phyloP scores from a whole-genome alignment of 1,140 invertebrate species.

The Atta texana region DNA sequence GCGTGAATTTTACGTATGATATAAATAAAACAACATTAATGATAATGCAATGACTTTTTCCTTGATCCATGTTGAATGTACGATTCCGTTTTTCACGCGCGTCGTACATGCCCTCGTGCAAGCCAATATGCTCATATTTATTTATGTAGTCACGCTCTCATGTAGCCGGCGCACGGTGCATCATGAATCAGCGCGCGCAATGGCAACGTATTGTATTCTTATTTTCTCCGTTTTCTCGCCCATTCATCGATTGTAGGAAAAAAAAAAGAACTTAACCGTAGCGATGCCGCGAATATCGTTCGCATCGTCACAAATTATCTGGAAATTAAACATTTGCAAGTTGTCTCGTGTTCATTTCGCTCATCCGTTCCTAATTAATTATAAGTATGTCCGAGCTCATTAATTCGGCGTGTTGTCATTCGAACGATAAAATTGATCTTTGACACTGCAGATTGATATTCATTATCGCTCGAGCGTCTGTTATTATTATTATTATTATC shows the following conservation, averaged over 20 bases:
- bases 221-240: conserved; percentile 57
- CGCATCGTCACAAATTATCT: conserved; percentile 51
- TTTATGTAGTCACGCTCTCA: conserved; percentile 58
- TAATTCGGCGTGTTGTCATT: conserved; percentile 29
- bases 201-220: conserved; percentile 65
- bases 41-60: background rate
- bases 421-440: conserved; percentile 41
- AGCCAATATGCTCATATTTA: conserved; percentile 68
- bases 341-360: conserved; percentile 1
- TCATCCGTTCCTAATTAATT: conserved; percentile 49
- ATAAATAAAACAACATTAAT: background rate
- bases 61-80: conserved; percentile 21
- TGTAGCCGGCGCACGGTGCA: conserved; percentile 42
- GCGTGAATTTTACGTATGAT: background rate
- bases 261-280: conserved; percentile 34
- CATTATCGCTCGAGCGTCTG: conserved; percentile 15
- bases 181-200: conserved; percentile 68
- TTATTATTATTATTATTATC: conserved; percentile 45
- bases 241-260: conserved; percentile 62
- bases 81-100: conserved; percentile 40
- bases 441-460: conserved; percentile 38
- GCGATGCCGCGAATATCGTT: conserved; percentile 54
- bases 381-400: conserved; percentile 41
- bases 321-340: conserved; percentile 37
- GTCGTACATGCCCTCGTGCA: conserved; percentile 17